Conservation (phyloP, 2,113 vertebrate species). For the Herpetotheres cachinnans region DNA sequence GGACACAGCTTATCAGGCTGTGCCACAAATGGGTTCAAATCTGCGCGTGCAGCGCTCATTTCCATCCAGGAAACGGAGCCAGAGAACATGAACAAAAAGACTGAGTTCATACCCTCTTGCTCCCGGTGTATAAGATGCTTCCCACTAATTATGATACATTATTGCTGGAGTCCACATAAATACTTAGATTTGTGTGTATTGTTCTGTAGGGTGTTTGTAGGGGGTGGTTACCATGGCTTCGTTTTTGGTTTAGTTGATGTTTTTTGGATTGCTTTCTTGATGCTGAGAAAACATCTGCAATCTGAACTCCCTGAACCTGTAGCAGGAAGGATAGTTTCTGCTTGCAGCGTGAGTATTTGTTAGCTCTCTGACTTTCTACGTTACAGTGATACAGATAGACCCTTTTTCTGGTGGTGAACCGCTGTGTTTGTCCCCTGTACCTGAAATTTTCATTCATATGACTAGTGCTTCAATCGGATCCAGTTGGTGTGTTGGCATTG, state of each 20-base stretch:
- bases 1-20: neutral
- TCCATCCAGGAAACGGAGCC: neutral
- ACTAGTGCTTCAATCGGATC: rapidly evolving
- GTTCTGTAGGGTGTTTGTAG: neutral
- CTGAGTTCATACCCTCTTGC: rapidly evolving
- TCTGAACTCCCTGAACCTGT: neutral
- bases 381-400: neutral
- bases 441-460: rapidly evolving
- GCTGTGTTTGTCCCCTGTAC: rapidly evolving
- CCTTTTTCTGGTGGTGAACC: neutral
- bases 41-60: rapidly evolving
- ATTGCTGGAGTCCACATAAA: neutral
- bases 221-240: neutral
- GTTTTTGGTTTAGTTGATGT: neutral
- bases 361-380: neutral
- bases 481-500: neutral
- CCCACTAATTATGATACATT: rapidly evolving
- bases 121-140: neutral
- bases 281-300: neutral
- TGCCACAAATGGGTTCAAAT: neutral
- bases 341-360: neutral
- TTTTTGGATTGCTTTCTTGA: neutral
- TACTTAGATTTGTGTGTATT: neutral
- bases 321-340: neutral
- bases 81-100: neutral